Percentiles rank a stretch among this genome's conserved stretches.
These are phyloP conservation scores for Drosophila affinis DNA, from an alignment of 2,888 invertebrate species.

Conservation along the genomic window DNA sequence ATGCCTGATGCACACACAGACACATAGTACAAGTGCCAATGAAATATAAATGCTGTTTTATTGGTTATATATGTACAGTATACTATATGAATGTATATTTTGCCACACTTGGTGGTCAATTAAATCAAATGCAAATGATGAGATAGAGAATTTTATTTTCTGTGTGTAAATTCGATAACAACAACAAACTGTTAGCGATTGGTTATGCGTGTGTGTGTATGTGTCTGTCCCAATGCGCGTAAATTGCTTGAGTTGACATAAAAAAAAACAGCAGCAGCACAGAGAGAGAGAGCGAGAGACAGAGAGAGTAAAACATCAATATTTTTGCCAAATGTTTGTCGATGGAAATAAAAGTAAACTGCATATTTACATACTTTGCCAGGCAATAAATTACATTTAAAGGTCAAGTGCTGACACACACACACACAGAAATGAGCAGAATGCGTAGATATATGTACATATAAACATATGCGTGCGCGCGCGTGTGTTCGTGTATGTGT, in stretches of 20 bases:
- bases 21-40: not conserved
- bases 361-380: conserved; percentile 64
- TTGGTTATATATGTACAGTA: conserved; percentile 31
- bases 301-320: conserved; percentile 8
- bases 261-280: not conserved
- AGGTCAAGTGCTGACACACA: conserved; percentile 67
- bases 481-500: conserved; percentile 5
- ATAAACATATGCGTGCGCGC: conserved; percentile 39
- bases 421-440: not conserved
- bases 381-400: conserved; percentile 73
- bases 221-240: conserved; percentile 9
- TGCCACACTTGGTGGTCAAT: conserved; percentile 61
- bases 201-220: conserved; percentile 8
- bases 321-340: conserved; percentile 27
- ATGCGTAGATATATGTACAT: conserved; percentile 44
- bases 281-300: not conserved
- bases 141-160: conserved; percentile 46
- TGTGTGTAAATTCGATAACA: conserved; percentile 64
- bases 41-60: conserved; percentile 7
- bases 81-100: conserved; percentile 15
- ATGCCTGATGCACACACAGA: conserved; percentile 21
- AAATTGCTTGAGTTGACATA: conserved; percentile 9
- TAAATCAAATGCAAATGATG: conserved; percentile 68
- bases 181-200: conserved; percentile 36
- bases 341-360: conserved; percentile 18